Evolutionary conservation across 2,113 vertebrate genomes (phyloP).

Genomic region (Myiopsitta monachus): DNA sequence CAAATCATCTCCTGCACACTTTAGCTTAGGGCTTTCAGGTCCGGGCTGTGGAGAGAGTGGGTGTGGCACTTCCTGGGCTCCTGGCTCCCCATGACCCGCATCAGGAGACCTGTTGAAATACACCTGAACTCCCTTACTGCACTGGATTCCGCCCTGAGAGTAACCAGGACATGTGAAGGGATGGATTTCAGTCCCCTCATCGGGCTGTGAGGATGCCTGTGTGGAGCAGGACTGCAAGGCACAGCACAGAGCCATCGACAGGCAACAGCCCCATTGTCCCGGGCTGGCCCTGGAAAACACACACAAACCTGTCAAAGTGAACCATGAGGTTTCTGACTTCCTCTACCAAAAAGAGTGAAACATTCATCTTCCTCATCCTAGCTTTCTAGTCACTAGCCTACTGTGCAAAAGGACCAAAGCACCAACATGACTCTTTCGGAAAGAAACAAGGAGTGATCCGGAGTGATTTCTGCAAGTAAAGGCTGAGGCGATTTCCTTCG

Average conservation of each 20-base stretch:
- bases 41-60: background rate
- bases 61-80: background rate
- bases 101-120: background rate
- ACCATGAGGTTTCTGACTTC: rapidly evolving
- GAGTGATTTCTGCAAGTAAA: background rate
- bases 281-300: background rate
- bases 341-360: background rate
- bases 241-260: background rate
- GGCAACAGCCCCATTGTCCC: background rate
- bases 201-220: background rate
- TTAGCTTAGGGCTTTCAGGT: background rate
- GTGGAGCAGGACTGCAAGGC: background rate
- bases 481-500: background rate
- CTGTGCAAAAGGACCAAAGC: background rate
- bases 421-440: background rate
- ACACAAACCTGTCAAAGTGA: background rate
- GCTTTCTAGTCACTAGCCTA: background rate
- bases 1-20: background rate
- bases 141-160: background rate
- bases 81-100: background rate
- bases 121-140: background rate
- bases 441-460: background rate
- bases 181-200: rapidly evolving
- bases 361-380: background rate
- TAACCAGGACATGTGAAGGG: background rate